Conservation (phyloP, 2,797 vertebrate genomes). For the Capromys pilorides region DNA sequence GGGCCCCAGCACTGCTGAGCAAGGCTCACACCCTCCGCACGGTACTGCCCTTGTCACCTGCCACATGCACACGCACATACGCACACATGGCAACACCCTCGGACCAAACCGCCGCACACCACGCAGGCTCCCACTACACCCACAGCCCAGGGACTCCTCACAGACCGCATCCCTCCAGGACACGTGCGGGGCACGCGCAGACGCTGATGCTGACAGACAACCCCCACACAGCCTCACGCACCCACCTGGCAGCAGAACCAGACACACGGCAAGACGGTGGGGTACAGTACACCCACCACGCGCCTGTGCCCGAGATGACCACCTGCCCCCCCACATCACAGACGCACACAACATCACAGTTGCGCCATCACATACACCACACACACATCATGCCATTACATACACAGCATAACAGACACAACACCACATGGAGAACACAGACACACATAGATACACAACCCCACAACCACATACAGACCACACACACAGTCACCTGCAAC, state of each 20-base stretch:
- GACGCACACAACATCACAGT: background rate
- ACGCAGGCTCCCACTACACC: background rate
- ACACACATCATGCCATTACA: background rate
- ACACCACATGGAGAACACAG: background rate
- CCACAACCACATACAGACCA: background rate
- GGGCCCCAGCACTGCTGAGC: background rate
- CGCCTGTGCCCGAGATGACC: background rate
- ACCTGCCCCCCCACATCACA: too few species aligned
- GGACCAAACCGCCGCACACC: background rate
- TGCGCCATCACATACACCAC: too few species aligned
- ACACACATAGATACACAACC: too few species aligned
- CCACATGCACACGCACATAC: too few species aligned
- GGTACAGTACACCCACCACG: too few species aligned
- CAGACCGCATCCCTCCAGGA: background rate
- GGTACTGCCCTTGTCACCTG: background rate
- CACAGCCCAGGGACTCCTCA: too few species aligned
- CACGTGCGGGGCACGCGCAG: accelerated
- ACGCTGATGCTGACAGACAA: background rate
- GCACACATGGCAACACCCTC: background rate
- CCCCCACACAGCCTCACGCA: background rate
- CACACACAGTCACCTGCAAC: background rate
- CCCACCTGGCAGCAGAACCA: background rate
- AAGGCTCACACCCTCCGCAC: background rate
- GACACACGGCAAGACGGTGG: accelerated
- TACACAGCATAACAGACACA: background rate